Base-by-base conservation (phyloP, 1,140 invertebrate species). In the Listronotus oregonensis region DNA sequence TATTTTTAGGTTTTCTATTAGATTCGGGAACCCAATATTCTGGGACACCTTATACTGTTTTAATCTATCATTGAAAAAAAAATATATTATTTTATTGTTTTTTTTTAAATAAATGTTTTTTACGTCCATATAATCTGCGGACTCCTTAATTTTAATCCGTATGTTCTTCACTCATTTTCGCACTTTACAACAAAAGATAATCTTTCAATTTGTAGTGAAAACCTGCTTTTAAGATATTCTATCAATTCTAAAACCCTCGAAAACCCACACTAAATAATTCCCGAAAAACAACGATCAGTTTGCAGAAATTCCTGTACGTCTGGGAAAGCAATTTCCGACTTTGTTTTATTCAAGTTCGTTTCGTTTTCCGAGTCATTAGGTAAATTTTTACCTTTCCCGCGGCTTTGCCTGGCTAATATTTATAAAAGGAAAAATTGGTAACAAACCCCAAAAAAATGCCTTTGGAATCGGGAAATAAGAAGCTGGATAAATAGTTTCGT, bases 181-280 rank as follows among this genome's bases (percentile, higher is more conserved):
- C 21, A 27, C 2, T 27, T 27, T 27, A 27, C 21, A 27, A 37
- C 7, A 8, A 37, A 37, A 37, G 8, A 4, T 8, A 37, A 37
- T 37, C 34, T 37, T 37, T 37, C 49, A 27, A 51, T 51, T 51
- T 32, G 7, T 4, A n/a, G 21, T 11, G 12, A 12, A 51, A n/a
- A 31, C 49, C 7, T 31, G 6, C 31, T 12, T 7, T 51, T 51
- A 51, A 51, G 49, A 51, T 51, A 51, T 51, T 51, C 49, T 37
- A 54, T 54, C 51, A 54, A 54, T 54, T 54, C 51, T 15, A 54
- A n/a, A 54, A 39, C 51, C 51, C 37, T 54, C 51, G 51, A 54
- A 54, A 54, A 54, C 32, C 51, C 5, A 39, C 17, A n/a, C 51
- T 54, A 54, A 54, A 54, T 54, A 54, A 54, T 54, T 54, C 51